Evolutionary conservation across 2,888 invertebrate genomes (phyloP), one percentile per base, ranked within the genome.

Genomic region (Amiota minor): DNA sequence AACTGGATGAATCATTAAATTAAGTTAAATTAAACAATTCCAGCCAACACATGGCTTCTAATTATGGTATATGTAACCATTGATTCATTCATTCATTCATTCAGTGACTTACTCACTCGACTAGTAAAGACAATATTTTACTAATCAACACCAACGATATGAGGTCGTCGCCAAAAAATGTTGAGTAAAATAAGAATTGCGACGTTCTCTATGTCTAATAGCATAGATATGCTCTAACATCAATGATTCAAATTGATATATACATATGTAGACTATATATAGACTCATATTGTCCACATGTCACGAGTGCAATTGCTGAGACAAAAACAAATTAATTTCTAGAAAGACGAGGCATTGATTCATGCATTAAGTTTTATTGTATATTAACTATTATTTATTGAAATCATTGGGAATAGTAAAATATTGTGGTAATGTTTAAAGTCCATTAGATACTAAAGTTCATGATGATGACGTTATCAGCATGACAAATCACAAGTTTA

Each of bases 271-370:
- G 6, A 35, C 35, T 35, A 35, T 35, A 35, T 35, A 35, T 35
- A 35, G 35, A 35, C 35, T 6, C 35, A 6, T 6, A 35, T 35
- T 6, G 35, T n/a, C n/a, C n/a, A n/a, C n/a, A n/a, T 1, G 35
- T 35, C 35, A 35, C 9, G 20, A 20, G 78, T 78, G 78, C 78
- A 78, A 68, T 75, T 71, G 71, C 72, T 14, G 67, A 79, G 76
- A 70, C 70, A 77, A 79, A 62, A 79, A 80, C 83, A 83, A 83
- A 76, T 85, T 86, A 78, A 85, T 76, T 80, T 74, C 59, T 73
- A 73, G 79, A 74, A n/a, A 53, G 14, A 72, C 47, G 20, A 45
- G 49, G 83, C 86, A 86, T 85, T 83, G 83, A 83, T 86, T 83
- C 86, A 84, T 80, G 72, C 77, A 59, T 45, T 14, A 47, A 20